Evolutionary conservation across 2,797 vertebrate species (phyloP).

Genomic region (Sebastes oblongus): DNA sequence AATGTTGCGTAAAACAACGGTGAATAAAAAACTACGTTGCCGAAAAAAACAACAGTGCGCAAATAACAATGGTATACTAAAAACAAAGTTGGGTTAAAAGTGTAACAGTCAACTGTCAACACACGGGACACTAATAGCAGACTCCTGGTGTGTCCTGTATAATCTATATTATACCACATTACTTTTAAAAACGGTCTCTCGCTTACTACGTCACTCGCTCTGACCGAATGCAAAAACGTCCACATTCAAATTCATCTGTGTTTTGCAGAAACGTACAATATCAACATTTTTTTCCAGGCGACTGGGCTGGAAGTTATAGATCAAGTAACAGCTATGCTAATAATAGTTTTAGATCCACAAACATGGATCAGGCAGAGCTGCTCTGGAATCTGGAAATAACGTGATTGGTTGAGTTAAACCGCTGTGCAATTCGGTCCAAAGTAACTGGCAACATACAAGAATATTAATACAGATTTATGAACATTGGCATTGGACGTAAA

Average conservation of each 20-base stretch:
- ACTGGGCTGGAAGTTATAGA: background rate
- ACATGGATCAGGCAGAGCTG: background rate
- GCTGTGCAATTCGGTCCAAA: background rate
- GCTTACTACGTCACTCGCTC: background rate
- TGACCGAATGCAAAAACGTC: background rate
- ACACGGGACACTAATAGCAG: too few relatives aligned
- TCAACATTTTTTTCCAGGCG: background rate
- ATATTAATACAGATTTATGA: background rate
- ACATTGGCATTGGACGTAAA: background rate
- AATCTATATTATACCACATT: background rate
- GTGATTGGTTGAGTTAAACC: constrained; percentile 4
- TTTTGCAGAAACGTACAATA: background rate
- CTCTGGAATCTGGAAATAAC: constrained; percentile 6
- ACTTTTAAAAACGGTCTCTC: too few relatives aligned
- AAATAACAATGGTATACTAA: too few relatives aligned
- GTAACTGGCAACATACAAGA: background rate
- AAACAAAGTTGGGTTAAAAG: too few relatives aligned
- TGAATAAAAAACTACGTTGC: too few relatives aligned
- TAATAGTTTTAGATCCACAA: background rate
- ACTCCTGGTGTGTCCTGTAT: too few relatives aligned
- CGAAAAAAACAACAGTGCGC: too few relatives aligned
- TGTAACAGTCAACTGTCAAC: too few relatives aligned
- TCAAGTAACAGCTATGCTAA: background rate
- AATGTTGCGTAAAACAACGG: too few relatives aligned
- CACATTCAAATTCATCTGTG: background rate